A percentile compares a stretch with the other conserved stretches of the same genome.
Conservation (phyloP, 2,888 invertebrate species). For the Sclerodermus sp. region DNA sequence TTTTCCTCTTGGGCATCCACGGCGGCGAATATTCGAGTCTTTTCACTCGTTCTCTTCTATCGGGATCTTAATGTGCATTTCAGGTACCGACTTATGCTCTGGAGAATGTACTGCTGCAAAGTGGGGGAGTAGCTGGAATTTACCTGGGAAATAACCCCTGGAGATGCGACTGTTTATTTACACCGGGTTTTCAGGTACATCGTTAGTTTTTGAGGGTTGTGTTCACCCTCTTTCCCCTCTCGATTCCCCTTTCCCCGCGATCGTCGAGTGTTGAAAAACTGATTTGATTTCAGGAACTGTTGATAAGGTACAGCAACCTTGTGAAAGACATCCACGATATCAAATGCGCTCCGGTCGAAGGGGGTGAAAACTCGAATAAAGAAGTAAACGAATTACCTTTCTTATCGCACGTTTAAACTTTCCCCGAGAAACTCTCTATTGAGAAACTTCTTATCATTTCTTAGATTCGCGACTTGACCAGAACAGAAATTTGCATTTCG, state of each 20-base stretch:
- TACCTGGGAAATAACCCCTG: slow-evolving; percentile 78
- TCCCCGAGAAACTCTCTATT: too few species aligned
- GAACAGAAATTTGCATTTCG: slow-evolving; percentile 70
- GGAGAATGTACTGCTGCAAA: slow-evolving; percentile 76
- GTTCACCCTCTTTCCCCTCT: too few species aligned
- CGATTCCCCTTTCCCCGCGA: too few species aligned
- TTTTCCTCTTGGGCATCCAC: too few species aligned
- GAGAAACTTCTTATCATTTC: slow-evolving; percentile 27
- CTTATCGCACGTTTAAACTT: too few species aligned
- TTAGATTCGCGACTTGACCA: slow-evolving; percentile 71
- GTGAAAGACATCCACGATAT: slow-evolving; percentile 73
- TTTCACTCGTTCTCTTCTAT: too few species aligned
- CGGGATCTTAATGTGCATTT: too few species aligned
- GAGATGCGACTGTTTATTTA: slow-evolving; percentile 80
- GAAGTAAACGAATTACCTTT: slow-evolving; percentile 63
- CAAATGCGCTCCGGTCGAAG: slow-evolving; percentile 67
- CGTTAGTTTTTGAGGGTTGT: background rate
- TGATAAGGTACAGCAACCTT: slow-evolving; percentile 66
- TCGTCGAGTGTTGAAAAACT: too few species aligned
- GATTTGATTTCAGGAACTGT: slow-evolving; percentile 53
- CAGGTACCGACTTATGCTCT: slow-evolving; percentile 80
- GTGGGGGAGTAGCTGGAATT: slow-evolving; percentile 70
- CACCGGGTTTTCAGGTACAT: slow-evolving; percentile 72
- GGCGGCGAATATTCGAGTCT: too few species aligned
- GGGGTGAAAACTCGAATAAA: slow-evolving; percentile 65